phyloP scores from a whole-genome alignment of 2,888 invertebrate genomes.

The Kryphioiulus occultus region DNA sequence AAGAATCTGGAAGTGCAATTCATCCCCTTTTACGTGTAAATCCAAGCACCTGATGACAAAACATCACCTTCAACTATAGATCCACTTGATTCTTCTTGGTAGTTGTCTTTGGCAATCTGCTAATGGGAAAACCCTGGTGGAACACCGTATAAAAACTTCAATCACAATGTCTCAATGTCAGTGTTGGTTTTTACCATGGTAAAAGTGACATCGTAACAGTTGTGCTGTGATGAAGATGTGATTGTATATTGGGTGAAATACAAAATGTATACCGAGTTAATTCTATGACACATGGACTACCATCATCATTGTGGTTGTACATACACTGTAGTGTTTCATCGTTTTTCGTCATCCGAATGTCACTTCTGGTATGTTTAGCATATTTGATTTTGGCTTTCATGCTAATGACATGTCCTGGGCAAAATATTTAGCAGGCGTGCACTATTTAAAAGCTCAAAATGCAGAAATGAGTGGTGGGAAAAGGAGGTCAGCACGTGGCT shows the following conservation, averaged over 20 bases:
- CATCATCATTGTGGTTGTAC: too few species aligned
- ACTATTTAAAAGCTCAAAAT: neutral
- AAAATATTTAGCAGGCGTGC: neutral
- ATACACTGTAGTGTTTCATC: too few species aligned
- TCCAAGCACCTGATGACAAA: neutral
- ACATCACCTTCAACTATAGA: neutral
- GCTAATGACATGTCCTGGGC: neutral
- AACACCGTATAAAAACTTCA: neutral
- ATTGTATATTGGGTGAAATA: neutral
- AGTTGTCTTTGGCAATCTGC: neutral
- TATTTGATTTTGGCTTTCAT: neutral
- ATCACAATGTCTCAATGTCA: too few species aligned
- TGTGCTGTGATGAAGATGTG: neutral
- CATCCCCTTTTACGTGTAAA: neutral
- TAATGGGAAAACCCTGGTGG: neutral
- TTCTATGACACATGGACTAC: neutral
- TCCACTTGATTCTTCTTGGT: neutral
- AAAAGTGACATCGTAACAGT: neutral
- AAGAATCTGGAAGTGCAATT: slow-evolving; percentile 9
- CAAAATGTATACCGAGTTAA: neutral
- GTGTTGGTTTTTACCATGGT: neutral
- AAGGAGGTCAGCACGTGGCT: neutral
- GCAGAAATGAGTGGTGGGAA: neutral
- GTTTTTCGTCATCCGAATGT: neutral
- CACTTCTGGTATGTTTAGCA: neutral